Evolutionary conservation across 2,797 vertebrate genomes (phyloP), one percentile per base, ranked within the genome.

Genomic region (Apogon hyalosoma): DNA sequence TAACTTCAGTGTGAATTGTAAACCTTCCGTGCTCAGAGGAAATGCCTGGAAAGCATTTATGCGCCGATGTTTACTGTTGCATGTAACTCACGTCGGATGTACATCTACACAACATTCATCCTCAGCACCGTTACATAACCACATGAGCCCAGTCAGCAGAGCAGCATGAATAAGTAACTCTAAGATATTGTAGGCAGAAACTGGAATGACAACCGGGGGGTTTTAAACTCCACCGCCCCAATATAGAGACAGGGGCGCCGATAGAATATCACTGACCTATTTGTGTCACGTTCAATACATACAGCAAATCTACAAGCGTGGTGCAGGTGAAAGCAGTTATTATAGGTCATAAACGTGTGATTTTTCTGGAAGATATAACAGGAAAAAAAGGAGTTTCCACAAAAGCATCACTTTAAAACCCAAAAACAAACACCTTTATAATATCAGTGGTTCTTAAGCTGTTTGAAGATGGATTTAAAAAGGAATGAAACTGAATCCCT

Each of bases 81-180:
- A 11, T 11, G 71, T 50, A 42, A 50, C 19, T 39, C 18, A 18
- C 68, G 46, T 65, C 24, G 11, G 16, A 63, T 14, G 46, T 33
- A 33, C 18, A 69, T 63, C 60, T 33, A 36, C 33, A 24, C 18
- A 36, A 58, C 56, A 43, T 45, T 66, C 7, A 0, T 54, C 66
- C 62, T 54, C 60, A 16, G 63, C n/a, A 12, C 1, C 38, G 24
- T 83, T 87, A 56, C 68, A 55, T 85, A 85, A 88, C 59, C 2
- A 2, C 42, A 14, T 11, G 56, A 78, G 79, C 19, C 21, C 54
- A 19, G 73, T 80, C 85, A 66, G 74, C 85, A 66, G 74, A 21
- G 31, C 21, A 64, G 63, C 55, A 9, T 84, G 53, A 82, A 83
- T 85, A 75, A 84, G 45, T 66, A 54, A 76, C 58, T 69, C 56